Percentiles rank a stretch among this genome's conserved stretches.
These are phyloP conservation scores for Telmatochromis sp. DNA, from an alignment of 2,113 vertebrate genomes.

Conservation along the genomic window DNA sequence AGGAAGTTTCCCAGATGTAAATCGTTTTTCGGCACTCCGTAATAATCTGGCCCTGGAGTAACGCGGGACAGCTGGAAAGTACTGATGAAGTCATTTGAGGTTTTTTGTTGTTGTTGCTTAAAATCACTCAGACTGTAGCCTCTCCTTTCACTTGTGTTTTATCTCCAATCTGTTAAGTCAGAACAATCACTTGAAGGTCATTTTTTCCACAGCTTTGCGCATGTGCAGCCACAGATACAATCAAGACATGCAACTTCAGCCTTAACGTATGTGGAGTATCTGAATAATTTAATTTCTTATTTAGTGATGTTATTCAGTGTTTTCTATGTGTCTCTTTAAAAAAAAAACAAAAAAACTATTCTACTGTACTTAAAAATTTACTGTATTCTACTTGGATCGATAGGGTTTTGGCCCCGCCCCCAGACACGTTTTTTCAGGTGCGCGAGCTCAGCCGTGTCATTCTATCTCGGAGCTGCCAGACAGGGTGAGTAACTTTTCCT, in stretches of 20 bases:
- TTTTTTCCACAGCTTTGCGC: neutral
- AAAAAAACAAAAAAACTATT: neutral
- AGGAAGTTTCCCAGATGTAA: neutral
- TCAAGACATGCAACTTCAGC: neutral
- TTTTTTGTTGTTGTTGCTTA: neutral
- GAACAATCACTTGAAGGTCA: neutral
- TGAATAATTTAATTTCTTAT: neutral
- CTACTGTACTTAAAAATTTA: neutral
- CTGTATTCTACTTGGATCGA: neutral
- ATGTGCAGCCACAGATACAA: neutral
- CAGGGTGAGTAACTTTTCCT: slow-evolving; percentile 20
- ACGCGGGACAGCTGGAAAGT: neutral
- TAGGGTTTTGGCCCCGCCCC: slow-evolving; percentile 3
- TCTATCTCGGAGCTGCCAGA: neutral
- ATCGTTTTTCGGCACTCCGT: neutral
- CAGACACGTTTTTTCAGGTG: neutral
- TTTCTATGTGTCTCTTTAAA: neutral
- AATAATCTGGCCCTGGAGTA: neutral
- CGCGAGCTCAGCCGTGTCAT: neutral
- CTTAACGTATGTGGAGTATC: neutral
- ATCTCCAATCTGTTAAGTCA: neutral
- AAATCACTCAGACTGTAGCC: neutral
- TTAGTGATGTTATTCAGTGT: neutral
- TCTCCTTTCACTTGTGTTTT: neutral
- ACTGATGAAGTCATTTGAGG: neutral